Conservation (phyloP, 2,113 vertebrate species). For the Nothobranchius kuhntae region DNA sequence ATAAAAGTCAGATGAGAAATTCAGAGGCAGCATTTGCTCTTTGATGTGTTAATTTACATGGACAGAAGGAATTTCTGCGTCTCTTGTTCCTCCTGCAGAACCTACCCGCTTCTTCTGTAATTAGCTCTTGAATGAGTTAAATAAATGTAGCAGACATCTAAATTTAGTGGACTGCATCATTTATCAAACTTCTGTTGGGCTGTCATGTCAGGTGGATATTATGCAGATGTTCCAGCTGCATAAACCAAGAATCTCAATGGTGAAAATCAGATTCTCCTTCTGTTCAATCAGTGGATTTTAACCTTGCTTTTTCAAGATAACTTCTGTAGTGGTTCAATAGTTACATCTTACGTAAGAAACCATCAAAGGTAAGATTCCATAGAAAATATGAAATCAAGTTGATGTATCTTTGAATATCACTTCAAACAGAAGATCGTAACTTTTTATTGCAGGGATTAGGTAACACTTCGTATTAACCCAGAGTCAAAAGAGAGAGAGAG, state of each 20-base stretch:
- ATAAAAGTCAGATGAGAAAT: constrained; percentile 26
- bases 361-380: no score
- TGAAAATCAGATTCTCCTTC: constrained; percentile 46
- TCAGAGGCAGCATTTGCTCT: constrained; percentile 28
- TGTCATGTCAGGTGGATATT: constrained; percentile 7
- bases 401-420: no score
- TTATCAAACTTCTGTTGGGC: constrained; percentile 12
- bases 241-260: constrained; percentile 22
- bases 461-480: no score
- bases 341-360: no score
- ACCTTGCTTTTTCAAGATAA: constrained; percentile 29
- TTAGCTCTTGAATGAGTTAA: constrained; percentile 16
- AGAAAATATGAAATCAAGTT: no score
- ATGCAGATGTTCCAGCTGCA: constrained; percentile 15
- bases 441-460: no score
- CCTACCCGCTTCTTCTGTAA: constrained; percentile 11
- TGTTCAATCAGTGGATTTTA: constrained; percentile 25
- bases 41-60: constrained; percentile 48
- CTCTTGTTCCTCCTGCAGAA: constrained; percentile 4
- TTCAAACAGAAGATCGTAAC: no score
- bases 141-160: constrained; percentile 15
- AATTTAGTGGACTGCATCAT: constrained; percentile 5
- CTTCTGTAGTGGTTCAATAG: neutral
- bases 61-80: constrained; percentile 15
- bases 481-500: no score